A percentile compares a stretch with the other conserved stretches of the same genome.
phyloP scores from a whole-genome alignment of 2,888 invertebrate species.

The Tanypteryx hageni region DNA sequence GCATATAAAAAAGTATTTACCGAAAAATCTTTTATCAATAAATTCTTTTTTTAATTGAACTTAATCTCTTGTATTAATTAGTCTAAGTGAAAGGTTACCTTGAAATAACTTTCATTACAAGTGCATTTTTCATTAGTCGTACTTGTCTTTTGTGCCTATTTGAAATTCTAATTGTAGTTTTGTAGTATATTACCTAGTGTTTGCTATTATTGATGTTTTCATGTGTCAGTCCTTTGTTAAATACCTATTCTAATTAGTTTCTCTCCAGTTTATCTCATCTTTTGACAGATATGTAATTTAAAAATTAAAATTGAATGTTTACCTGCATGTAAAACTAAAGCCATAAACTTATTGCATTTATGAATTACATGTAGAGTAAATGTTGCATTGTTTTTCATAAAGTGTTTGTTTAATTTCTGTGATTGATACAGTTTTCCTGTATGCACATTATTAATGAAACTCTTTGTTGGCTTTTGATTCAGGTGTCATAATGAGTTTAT shows the following conservation, averaged over 20 bases:
- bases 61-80: too few species aligned
- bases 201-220: slow-evolving; percentile 54
- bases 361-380: slow-evolving; percentile 24
- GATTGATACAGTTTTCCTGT: slow-evolving; percentile 44
- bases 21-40: too few species aligned
- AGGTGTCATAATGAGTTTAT: slow-evolving; percentile 30
- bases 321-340: slow-evolving; percentile 60
- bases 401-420: slow-evolving; percentile 45
- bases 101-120: too few species aligned
- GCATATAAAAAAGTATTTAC: too few species aligned
- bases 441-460: slow-evolving; percentile 32
- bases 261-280: slow-evolving; percentile 4
- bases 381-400: slow-evolving; percentile 13
- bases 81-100: too few species aligned
- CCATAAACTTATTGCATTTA: slow-evolving; percentile 23
- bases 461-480: slow-evolving; percentile 48
- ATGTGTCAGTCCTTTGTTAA: slow-evolving; percentile 20
- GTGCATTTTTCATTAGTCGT: neutral
- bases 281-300: slow-evolving; percentile 11
- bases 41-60: too few species aligned
- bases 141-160: neutral
- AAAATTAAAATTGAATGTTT: slow-evolving; percentile 45
- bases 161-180: slow-evolving; percentile 39
- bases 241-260: slow-evolving; percentile 38
- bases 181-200: slow-evolving; percentile 41